Conservation (phyloP, 2,888 invertebrate species). For the Adelphocoris suturalis region DNA sequence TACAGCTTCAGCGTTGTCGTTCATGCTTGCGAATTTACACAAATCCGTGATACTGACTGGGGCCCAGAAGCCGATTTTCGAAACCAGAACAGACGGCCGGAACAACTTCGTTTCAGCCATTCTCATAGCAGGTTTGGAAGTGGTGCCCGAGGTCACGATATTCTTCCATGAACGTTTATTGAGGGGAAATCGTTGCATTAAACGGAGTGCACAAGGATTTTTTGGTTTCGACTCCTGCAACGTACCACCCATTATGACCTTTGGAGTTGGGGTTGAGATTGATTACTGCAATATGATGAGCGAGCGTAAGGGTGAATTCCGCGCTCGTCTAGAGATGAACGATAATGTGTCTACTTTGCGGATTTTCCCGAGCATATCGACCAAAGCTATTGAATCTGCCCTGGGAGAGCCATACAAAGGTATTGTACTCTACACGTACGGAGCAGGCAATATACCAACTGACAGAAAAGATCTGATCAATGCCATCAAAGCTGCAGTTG, state of each 20-base stretch:
- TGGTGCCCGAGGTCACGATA: slow-evolving; percentile 93
- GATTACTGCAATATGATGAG: neutral
- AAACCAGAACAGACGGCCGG: slow-evolving; percentile 94
- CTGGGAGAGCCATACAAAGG: slow-evolving; percentile 19
- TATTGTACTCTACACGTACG: slow-evolving; percentile 28
- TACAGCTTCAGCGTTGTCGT: slow-evolving; percentile 96
- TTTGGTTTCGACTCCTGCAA: slow-evolving; percentile 94
- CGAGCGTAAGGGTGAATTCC: neutral
- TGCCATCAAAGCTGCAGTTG: slow-evolving; percentile 29
- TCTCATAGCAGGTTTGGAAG: slow-evolving; percentile 91
- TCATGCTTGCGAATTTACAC: slow-evolving; percentile 96
- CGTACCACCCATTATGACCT: slow-evolving; percentile 87
- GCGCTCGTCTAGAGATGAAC: slow-evolving; percentile 88
- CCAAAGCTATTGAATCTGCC: neutral
- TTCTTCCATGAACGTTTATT: slow-evolving; percentile 93
- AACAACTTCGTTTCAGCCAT: slow-evolving; percentile 95
- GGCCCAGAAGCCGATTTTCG: slow-evolving; percentile 95
- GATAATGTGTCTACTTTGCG: slow-evolving; percentile 90
- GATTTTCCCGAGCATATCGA: neutral
- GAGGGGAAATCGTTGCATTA: slow-evolving; percentile 93
- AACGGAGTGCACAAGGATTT: slow-evolving; percentile 85
- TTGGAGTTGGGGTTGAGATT: neutral
- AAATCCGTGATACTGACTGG: slow-evolving; percentile 97
- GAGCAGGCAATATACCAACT: slow-evolving; percentile 45
- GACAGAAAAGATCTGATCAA: slow-evolving; percentile 22